Evolutionary conservation across 2,113 vertebrate genomes (phyloP).

Genomic region (Aphelocoma coerulescens): DNA sequence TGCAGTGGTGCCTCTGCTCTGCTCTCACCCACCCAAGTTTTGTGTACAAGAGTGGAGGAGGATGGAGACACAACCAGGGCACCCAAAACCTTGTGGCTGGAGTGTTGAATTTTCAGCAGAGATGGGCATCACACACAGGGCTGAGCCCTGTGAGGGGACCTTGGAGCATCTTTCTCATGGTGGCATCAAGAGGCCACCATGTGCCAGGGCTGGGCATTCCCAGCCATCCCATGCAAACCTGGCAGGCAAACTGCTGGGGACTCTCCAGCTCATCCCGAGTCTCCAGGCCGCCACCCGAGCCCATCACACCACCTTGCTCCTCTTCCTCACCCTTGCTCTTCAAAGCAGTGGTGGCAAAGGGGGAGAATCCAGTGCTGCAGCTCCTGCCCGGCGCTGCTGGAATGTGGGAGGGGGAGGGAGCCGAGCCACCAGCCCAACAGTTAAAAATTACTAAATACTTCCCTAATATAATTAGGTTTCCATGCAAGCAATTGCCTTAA

Average conservation of each 20-base stretch:
- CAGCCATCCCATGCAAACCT: not conserved
- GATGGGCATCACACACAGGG: fast-evolving
- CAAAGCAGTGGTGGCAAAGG: not conserved
- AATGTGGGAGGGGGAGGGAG: not conserved
- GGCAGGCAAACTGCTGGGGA: fast-evolving
- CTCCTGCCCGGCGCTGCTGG: not conserved
- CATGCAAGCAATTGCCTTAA: conserved; percentile 12
- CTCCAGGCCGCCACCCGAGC: not conserved
- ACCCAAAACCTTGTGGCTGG: not conserved
- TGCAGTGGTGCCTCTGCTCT: not conserved
- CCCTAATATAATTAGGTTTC: conserved; percentile 28
- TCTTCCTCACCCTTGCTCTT: not conserved
- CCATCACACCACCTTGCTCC: not conserved
- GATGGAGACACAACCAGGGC: not conserved
- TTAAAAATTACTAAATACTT: conserved; percentile 50
- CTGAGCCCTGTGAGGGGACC: not conserved
- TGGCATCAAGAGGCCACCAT: not conserved
- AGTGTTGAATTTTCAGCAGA: not conserved
- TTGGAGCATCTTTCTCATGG: fast-evolving
- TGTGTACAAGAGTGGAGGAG: not conserved
- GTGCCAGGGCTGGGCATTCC: not conserved
- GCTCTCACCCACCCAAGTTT: not conserved
- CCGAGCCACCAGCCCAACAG: not conserved
- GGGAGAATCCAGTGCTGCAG: not conserved
- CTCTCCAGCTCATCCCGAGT: not conserved